Evolutionary conservation across 1,140 invertebrate genomes (phyloP).

Genomic region (Zaprionus vittiger): DNA sequence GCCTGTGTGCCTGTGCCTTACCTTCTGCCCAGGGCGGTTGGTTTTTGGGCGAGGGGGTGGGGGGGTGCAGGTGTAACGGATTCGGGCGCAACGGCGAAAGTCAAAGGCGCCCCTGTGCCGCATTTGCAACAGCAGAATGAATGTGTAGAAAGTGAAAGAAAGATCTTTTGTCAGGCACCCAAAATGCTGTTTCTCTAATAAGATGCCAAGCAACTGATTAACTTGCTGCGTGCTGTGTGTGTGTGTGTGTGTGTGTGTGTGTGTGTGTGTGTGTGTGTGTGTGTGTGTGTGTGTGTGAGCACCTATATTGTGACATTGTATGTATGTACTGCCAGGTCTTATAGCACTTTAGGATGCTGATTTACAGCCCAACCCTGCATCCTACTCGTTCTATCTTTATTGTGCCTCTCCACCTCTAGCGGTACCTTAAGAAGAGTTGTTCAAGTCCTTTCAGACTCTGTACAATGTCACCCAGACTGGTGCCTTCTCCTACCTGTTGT

Average conservation of each 20-base stretch:
- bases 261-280: neutral
- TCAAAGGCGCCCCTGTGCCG: constrained; percentile 29
- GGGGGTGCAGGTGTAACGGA: neutral
- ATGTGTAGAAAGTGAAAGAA: constrained; percentile 57
- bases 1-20: constrained; percentile 12
- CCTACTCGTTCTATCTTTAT: too few relatives aligned
- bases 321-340: too few relatives aligned
- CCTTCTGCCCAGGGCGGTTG: constrained; percentile 7
- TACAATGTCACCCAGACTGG: too few relatives aligned
- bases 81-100: constrained; percentile 41
- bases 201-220: constrained; percentile 20
- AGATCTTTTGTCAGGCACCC: constrained; percentile 24
- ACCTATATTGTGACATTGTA: too few relatives aligned
- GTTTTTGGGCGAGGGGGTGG: neutral
- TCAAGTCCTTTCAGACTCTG: too few relatives aligned
- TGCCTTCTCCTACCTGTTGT: too few relatives aligned
- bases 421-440: too few relatives aligned
- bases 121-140: constrained; percentile 41
- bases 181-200: neutral
- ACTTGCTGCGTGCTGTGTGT: neutral
- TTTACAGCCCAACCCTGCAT: too few relatives aligned
- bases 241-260: neutral
- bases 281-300: neutral
- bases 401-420: too few relatives aligned
- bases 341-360: too few relatives aligned